Evolutionary conservation across 2,888 invertebrate genomes (phyloP).

Genomic region (Terebella lapidaria): DNA sequence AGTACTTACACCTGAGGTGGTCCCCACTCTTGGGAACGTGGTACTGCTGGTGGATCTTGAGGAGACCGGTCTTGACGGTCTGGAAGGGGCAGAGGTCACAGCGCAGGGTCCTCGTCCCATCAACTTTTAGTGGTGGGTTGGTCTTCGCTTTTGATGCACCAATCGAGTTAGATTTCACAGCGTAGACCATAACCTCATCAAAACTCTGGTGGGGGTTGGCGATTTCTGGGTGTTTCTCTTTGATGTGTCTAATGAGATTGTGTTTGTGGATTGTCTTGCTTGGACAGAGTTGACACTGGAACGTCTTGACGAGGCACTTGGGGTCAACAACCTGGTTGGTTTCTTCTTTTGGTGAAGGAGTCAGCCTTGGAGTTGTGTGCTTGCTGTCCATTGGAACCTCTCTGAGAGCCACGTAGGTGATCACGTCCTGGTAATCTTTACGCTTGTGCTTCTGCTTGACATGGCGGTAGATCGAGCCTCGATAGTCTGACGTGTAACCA

Average conservation of each 20-base stretch:
- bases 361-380: background rate
- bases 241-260: slow-evolving; percentile 2
- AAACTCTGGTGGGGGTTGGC: background rate
- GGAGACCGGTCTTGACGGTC: slow-evolving; percentile 37
- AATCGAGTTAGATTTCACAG: background rate
- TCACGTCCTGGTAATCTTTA: slow-evolving; percentile 26
- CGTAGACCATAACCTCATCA: background rate
- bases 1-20: slow-evolving; percentile 74
- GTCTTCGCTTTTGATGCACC: background rate
- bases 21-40: slow-evolving; percentile 66
- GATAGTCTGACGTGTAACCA: slow-evolving; percentile 50
- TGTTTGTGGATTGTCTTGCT: background rate
- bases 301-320: background rate
- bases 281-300: slow-evolving; percentile 4
- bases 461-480: slow-evolving; percentile 50
- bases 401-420: background rate
- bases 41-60: slow-evolving; percentile 61
- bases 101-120: slow-evolving; percentile 29
- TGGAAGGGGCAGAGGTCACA: slow-evolving; percentile 71
- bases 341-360: background rate
- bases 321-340: background rate
- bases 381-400: background rate
- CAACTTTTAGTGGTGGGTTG: background rate
- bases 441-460: slow-evolving; percentile 33
- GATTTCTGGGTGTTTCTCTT: slow-evolving; percentile 4